A percentile compares a stretch with the other conserved stretches of the same genome.
phyloP scores from a whole-genome alignment of 1,140 invertebrate species.

The Lepidurus arcticus region DNA sequence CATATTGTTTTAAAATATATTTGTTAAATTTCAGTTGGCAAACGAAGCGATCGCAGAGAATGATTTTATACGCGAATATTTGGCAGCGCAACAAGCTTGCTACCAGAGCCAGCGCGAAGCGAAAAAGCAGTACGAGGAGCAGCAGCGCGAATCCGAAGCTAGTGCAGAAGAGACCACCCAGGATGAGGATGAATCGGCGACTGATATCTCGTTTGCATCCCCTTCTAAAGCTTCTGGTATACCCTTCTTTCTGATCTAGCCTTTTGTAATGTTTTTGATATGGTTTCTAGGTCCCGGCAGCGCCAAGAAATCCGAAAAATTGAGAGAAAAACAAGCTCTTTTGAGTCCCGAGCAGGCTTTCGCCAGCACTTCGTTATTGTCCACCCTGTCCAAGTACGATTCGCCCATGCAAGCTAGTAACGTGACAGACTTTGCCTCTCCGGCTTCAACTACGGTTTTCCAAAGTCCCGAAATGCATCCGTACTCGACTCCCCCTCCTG shows the following conservation, averaged over 20 bases:
- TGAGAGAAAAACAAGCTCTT: neutral
- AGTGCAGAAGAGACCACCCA: constrained; percentile 34
- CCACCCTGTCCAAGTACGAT: neutral
- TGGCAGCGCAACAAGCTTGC: constrained; percentile 40
- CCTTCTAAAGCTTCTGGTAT: constrained; percentile 24
- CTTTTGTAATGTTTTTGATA: neutral
- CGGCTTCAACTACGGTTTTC: neutral
- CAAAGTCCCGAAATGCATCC: neutral
- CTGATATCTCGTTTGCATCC: constrained; percentile 25
- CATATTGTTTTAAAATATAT: neutral
- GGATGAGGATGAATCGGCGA: constrained; percentile 33
- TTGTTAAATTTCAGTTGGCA: constrained; percentile 37
- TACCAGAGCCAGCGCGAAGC: constrained; percentile 40
- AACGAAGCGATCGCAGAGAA: constrained; percentile 39
- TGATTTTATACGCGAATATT: constrained; percentile 40
- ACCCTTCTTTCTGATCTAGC: neutral
- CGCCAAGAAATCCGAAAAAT: constrained; percentile 22
- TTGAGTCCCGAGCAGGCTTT: neutral
- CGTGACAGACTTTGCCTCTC: neutral
- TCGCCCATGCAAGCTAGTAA: neutral
- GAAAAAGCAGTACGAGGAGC: constrained; percentile 34
- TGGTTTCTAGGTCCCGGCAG: constrained; percentile 1
- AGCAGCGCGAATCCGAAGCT: constrained; percentile 32
- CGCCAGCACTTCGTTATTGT: neutral
- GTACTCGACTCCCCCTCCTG: constrained; percentile 1